A percentile compares a stretch with the other conserved stretches of the same genome.
Conservation (phyloP, 1,140 invertebrate species). For the Onthophagus taurus region DNA sequence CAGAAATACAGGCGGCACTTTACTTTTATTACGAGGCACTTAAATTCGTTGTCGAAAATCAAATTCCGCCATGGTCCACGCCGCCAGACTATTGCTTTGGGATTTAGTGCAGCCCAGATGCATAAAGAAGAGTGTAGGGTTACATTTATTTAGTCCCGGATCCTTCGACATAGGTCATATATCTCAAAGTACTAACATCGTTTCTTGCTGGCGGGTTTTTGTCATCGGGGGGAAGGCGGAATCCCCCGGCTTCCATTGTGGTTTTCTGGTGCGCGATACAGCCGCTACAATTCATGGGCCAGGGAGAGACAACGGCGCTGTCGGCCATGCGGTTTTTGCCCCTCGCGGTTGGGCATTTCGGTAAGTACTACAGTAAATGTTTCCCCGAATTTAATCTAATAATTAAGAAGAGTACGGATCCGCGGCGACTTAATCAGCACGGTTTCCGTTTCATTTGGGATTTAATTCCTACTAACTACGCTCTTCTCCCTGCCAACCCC, state of each 20-base stretch:
- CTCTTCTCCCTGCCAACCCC: too few species aligned
- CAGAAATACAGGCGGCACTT: constrained; percentile 10
- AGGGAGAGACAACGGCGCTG: not conserved
- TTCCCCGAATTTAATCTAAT: constrained; percentile 19
- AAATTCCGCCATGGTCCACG: too few species aligned
- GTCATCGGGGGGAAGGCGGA: constrained; percentile 17
- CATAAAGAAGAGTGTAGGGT: too few species aligned
- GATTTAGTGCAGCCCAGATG: too few species aligned
- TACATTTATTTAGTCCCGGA: too few species aligned
- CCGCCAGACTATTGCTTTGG: too few species aligned
- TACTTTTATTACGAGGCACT: constrained; percentile 11
- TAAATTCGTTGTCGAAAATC: constrained; percentile 13
- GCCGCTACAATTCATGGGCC: constrained; percentile 21
- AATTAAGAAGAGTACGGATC: constrained; percentile 15
- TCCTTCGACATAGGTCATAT: too few species aligned
- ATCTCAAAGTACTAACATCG: constrained; percentile 18
- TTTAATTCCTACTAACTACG: constrained; percentile 11
- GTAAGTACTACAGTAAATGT: too few species aligned
- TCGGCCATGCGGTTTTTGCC: too few species aligned
- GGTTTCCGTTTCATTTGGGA: constrained; percentile 7
- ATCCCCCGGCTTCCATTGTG: constrained; percentile 20
- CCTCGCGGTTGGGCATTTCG: too few species aligned
- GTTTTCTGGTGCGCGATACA: constrained; percentile 20
- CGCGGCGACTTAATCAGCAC: constrained; percentile 6
- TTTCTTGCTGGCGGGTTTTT: constrained; percentile 22